Base-by-base conservation (phyloP, 92 coral and sea anemone genomes). In the Epizoanthus fatuus region DNA sequence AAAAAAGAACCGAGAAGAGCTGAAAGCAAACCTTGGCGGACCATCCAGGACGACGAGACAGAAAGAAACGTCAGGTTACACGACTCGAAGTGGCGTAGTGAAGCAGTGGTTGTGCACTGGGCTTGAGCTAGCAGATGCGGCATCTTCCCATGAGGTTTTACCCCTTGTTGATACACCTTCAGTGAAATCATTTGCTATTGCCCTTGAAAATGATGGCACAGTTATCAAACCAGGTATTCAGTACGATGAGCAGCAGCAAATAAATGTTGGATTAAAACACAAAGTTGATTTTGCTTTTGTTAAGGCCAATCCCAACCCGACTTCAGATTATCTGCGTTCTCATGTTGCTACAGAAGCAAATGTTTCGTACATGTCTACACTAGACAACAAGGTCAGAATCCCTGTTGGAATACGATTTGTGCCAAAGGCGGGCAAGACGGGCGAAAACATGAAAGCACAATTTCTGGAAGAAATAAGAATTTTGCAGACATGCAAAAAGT, bases 61-160 rank as follows among this genome's bases (percentile, higher is more conserved):
- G 14, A 90, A 90, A 69, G 80, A 69, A 10, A 80, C 85, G 20
- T 86, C 81, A 7, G 85, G 93, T 1, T 90, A 86, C 37, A 90
- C 90, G 22, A 90, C 93, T 4, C 63, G 75, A 59, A 55, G 68
- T 81, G 88, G 87, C 54, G 37, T 57, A 66, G 84, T 90, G 2
- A 81, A 90, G 83, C 87, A 81, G 9, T 90, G 93, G 90, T 11
- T 90, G 20, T 57, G 79, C 63, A 79, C 87, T 3, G 85, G 85
- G 52, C 69, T 85, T 8, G 60, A 81, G 70, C 84, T 90, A 16
- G 79, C 90, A 7, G 10, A 72, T 10, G 84, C 25, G 25, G 25
- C 0, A 64, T 20, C 38, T 70, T 62, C 35, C 92, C 2, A 9
- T 73, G 51, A 62, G 59, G 84, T 81, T 2, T 79, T 79, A 62